phyloP scores from a whole-genome alignment of 2,888 invertebrate genomes.

The Balanococcus diminutus region DNA sequence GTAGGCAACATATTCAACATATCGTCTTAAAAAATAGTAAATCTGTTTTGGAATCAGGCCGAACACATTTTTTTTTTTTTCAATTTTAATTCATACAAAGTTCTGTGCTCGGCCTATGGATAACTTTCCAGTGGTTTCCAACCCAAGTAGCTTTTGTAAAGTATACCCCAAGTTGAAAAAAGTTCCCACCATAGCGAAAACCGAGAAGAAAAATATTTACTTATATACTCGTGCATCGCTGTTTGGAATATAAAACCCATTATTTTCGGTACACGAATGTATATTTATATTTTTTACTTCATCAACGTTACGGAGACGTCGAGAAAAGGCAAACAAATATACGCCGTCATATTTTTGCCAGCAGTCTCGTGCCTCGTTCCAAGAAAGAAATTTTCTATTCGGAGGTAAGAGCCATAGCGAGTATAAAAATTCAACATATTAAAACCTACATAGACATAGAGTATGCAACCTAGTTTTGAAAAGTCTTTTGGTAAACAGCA shows the following conservation, averaged over 20 bases:
- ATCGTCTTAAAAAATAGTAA: too few relatives aligned
- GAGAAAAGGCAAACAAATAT: not conserved
- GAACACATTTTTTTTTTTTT: too few relatives aligned
- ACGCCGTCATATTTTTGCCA: slow-evolving; percentile 12
- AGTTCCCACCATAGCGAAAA: not conserved
- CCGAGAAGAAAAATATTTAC: not conserved
- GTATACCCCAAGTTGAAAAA: not conserved
- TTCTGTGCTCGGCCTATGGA: not conserved
- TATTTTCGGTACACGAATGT: not conserved
- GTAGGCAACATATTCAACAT: too few relatives aligned
- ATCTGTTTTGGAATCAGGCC: too few relatives aligned
- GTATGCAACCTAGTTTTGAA: not conserved
- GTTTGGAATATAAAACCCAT: not conserved
- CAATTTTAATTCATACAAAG: not conserved
- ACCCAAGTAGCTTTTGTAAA: not conserved
- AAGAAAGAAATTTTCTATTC: slow-evolving; percentile 12
- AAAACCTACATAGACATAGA: slow-evolving; percentile 23
- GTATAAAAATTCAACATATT: slow-evolving; percentile 25
- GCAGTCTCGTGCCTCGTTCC: not conserved
- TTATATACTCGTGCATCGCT: not conserved
- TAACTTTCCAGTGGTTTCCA: not conserved
- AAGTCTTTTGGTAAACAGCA: slow-evolving; percentile 9
- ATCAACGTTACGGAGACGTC: not conserved
- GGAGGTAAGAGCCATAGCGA: not conserved
- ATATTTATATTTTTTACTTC: not conserved